Evolutionary conservation across 2,888 invertebrate genomes (phyloP), one percentile per base, ranked within the genome.

Genomic region (Leptinotarsa peninsularis): DNA sequence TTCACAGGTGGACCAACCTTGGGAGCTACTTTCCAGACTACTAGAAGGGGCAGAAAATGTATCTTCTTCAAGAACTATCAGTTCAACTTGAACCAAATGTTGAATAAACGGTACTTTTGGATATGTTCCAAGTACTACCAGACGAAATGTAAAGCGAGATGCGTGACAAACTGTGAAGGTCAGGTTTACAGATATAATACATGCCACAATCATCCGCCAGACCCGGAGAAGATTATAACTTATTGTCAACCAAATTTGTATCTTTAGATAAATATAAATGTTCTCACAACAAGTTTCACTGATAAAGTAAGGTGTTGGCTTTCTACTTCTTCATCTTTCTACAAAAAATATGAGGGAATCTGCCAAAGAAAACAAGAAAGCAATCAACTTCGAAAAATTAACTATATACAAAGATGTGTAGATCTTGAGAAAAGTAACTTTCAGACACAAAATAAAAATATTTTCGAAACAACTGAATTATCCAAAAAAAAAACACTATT

Each of bases 101-200:
- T 76, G 71, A 78, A 78, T 43, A 79, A 79, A 21, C 80, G 80
- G 21, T 82, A 82, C 23, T 86, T 86, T 79, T 86, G 86, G 86
- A 82, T 84, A 17, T 86, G 86, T 69, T 77, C 82, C 1, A 78
- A 82, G 66, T 85, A 85, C 72, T 81, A 83, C 58, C 84, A 82
- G 70, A 83, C 83, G 21, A 84, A 83, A 75, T 86, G 86, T 69
- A 83, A 83, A 76, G 81, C 81, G 18, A 78, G 84, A 17, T 82
- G 84, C 72, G 82, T 83, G 14, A 82, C 85, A 0, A 78, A 76
- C 14, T 49, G 58, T n/a, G 80, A 81, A 33, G 85, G 84, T 7
- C 75, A 68, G 18, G 66, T 84, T 21, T 73, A 78, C 23, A 79
- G 74, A 68, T 69, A 69, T 15, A 76, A 79, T n/a, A 68, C 72